Evolutionary conservation across 2,113 vertebrate genomes (phyloP).

Genomic region (Apus apus): DNA sequence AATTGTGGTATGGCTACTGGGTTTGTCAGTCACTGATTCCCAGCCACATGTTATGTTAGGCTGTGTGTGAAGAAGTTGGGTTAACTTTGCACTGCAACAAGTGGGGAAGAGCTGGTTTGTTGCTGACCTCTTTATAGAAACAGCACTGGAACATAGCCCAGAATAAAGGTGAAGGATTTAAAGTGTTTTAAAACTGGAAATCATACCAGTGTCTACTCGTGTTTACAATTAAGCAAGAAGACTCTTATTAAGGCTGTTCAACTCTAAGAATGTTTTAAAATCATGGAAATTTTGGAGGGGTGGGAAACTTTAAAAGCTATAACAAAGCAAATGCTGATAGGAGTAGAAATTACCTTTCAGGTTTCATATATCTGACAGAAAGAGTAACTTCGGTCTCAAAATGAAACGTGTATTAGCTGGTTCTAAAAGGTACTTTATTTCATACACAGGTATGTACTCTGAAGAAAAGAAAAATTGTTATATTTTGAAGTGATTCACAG

Average conservation of each 20-base stretch:
- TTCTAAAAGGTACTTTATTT: neutral
- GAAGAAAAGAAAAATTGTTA: neutral
- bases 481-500: neutral
- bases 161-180: neutral
- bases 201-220: accelerated
- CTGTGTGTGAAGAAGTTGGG: neutral
- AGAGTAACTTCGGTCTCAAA: neutral
- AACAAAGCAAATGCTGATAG: neutral
- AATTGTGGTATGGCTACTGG: neutral
- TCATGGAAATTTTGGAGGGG: too few relatives aligned
- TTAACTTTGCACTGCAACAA: accelerated
- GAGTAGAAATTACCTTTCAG: neutral
- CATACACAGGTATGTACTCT: neutral
- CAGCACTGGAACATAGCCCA: neutral
- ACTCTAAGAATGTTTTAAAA: neutral
- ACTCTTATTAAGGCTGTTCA: neutral
- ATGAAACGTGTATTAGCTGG: neutral
- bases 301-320: neutral
- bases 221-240: neutral
- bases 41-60: accelerated
- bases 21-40: neutral
- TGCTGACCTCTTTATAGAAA: neutral
- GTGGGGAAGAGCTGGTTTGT: neutral
- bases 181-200: neutral
- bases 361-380: neutral